Evolutionary conservation across 2,888 invertebrate genomes (phyloP), one percentile per base, ranked within the genome.

Genomic region (Agelastica alni): DNA sequence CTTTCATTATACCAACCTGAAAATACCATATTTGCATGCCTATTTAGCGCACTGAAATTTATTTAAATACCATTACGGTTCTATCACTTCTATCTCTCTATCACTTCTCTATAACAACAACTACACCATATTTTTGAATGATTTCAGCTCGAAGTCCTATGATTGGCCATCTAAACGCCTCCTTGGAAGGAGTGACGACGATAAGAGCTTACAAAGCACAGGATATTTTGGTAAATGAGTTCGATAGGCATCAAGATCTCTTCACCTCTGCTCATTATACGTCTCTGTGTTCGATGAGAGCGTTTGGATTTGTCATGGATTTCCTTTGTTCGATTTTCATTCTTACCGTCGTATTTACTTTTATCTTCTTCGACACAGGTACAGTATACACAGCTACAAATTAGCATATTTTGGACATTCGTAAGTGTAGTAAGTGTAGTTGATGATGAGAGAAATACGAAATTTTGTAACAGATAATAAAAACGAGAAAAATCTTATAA

Each of bases 101-200:
- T n/a, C n/a, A n/a, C n/a, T n/a, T n/a, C n/a, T n/a, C n/a, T n/a
- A n/a, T n/a, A n/a, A n/a, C n/a, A n/a, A n/a, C n/a, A n/a, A n/a
- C n/a, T n/a, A n/a, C n/a, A n/a, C n/a, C n/a, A n/a, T n/a, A n/a
- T n/a, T n/a, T n/a, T n/a, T n/a, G n/a, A n/a, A n/a, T n/a, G n/a
- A n/a, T 69, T 71, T 47, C 54, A 75, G 75, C 72, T 45, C 62
- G 74, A 51, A 75, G 75, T 61, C 75, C 76, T 12, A 65, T 76
- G 51, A 61, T 76, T 34, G 75, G 75, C 5, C 74, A 74, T 37
- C 52, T 76, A n/a, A 76, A 74, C 55, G 69, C 76, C 4, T 71
- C 75, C 2, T 58, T 76, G 4, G 75, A 75, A 61, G 76, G 76
- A 13, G 53, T 75, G 12, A 67, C 73, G 6, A 76, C 74, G 10